Conservation (phyloP, 1,140 invertebrate genomes). For the Heliconius nattereri region DNA sequence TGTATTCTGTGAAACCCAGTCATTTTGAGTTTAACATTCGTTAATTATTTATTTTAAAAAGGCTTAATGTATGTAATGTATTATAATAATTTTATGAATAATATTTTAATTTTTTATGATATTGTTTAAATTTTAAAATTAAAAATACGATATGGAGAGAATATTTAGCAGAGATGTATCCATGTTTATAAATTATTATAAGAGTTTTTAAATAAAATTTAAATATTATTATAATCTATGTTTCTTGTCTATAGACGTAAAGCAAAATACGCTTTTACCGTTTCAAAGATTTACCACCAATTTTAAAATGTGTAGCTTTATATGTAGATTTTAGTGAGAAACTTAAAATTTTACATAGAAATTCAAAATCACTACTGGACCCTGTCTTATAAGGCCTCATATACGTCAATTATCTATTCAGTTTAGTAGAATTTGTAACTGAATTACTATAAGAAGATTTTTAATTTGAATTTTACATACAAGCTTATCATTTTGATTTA, state of each 20-base stretch:
- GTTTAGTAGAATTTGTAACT: background rate
- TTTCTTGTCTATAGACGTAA: slow-evolving; percentile 28
- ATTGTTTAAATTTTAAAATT: background rate
- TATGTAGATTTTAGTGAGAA: background rate
- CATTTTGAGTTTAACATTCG: background rate
- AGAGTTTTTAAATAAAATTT: slow-evolving; percentile 31
- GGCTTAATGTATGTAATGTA: background rate
- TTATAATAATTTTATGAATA: background rate
- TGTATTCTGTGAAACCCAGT: background rate
- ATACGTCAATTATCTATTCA: background rate
- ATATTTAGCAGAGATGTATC: slow-evolving; percentile 15
- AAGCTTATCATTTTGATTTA: no score
- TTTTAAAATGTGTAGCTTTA: background rate
- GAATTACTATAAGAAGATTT: background rate
- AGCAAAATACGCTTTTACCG: slow-evolving; percentile 38
- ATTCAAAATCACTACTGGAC: background rate
- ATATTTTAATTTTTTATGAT: background rate
- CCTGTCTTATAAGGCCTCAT: background rate
- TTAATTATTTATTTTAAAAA: background rate
- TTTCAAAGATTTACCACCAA: background rate
- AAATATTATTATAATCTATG: slow-evolving; percentile 29
- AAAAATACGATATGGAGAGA: background rate
- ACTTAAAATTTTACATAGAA: background rate
- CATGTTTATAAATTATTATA: slow-evolving; percentile 30
- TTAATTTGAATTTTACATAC: no score